Evolutionary conservation across 2,888 invertebrate species (phyloP).

Genomic region (Diplolepis rosae): DNA sequence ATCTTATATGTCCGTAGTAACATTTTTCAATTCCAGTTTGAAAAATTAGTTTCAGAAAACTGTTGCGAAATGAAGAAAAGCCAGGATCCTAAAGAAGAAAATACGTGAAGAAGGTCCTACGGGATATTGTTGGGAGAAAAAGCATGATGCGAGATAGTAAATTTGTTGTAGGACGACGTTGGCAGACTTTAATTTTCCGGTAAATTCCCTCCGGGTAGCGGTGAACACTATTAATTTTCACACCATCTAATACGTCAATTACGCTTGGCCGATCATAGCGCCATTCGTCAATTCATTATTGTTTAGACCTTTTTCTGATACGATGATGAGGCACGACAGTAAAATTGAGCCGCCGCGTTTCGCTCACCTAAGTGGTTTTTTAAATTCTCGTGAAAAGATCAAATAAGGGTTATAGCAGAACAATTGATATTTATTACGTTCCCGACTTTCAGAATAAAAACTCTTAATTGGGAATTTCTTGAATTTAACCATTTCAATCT

Average conservation of each 20-base stretch:
- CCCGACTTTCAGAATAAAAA: neutral
- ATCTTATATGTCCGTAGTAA: too few relatives aligned
- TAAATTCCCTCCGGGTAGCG: neutral
- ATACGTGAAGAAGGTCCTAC: too few relatives aligned
- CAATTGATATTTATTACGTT: neutral
- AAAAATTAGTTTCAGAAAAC: neutral
- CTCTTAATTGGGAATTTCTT: neutral
- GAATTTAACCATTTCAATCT: too few relatives aligned
- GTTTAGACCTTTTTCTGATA: neutral
- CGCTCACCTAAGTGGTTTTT: neutral
- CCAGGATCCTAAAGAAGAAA: neutral
- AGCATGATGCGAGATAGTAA: neutral
- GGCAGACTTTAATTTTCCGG: neutral
- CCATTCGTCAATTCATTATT: slow-evolving; percentile 18
- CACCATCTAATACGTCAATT: slow-evolving; percentile 4
- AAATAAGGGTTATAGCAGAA: neutral
- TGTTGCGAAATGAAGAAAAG: neutral
- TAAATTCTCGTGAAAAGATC: neutral
- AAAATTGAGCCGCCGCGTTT: neutral
- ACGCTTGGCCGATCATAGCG: neutral
- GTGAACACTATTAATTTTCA: slow-evolving; percentile 13
- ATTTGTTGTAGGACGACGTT: neutral
- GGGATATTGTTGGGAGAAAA: neutral
- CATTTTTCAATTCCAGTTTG: too few relatives aligned
- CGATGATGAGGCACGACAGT: neutral